Conservation (phyloP, 1,140 invertebrate genomes). For the Panulirus ornatus region DNA sequence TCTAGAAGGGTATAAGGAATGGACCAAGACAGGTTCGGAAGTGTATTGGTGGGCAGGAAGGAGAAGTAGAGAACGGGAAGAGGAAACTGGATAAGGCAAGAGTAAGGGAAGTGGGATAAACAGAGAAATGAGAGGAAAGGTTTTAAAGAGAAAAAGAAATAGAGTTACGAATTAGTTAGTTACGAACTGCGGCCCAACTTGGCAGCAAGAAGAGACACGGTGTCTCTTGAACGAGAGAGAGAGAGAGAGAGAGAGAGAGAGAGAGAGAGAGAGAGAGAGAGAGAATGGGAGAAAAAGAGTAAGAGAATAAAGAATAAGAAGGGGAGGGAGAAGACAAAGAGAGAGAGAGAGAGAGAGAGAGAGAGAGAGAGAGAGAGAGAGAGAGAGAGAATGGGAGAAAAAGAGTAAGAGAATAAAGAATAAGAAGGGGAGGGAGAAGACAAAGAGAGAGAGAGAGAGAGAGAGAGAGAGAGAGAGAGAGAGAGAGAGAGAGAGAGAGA, state of each 20-base stretch:
- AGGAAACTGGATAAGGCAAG: no score
- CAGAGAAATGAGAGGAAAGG: no score
- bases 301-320: not conserved
- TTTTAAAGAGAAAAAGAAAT: no score
- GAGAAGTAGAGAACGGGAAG: no score
- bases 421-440: not conserved
- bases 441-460: not conserved
- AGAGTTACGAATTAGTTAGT: no score
- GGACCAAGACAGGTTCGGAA: no score
- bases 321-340: not conserved
- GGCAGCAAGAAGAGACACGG: no score
- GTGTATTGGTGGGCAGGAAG: no score
- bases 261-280: constrained; percentile 37
- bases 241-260: constrained; percentile 41
- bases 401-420: not conserved
- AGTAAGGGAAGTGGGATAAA: no score
- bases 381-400: constrained; percentile 11
- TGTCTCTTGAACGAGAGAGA: no score
- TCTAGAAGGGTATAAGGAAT: no score
- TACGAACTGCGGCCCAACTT: no score
- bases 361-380: constrained; percentile 23
- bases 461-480: constrained; percentile 9
- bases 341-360: constrained; percentile 12
- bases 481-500: not conserved
- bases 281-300: not conserved